phyloP scores from a whole-genome alignment of 2,888 invertebrate species.

The Phania funesta region DNA sequence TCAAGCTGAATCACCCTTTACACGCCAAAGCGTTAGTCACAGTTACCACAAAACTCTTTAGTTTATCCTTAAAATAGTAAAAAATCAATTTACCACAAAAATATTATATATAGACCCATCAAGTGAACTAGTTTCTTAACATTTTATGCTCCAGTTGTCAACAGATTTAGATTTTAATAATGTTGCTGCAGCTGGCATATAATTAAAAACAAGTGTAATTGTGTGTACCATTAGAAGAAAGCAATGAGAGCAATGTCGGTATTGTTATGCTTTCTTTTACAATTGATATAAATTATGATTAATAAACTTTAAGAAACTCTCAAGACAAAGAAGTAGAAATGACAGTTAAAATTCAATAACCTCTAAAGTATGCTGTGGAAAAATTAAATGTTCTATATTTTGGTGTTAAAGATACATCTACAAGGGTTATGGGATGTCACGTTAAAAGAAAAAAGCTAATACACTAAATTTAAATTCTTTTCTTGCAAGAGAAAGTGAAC shows the following conservation, averaged over 20 bases:
- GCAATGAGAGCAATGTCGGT: not conserved
- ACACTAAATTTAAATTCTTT: too few relatives aligned
- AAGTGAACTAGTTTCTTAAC: not conserved
- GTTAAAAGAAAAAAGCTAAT: too few relatives aligned
- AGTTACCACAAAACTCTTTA: too few relatives aligned
- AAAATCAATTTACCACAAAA: too few relatives aligned
- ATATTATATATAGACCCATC: not conserved
- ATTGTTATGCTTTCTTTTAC: not conserved
- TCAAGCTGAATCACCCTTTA: too few relatives aligned
- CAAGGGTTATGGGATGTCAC: too few relatives aligned
- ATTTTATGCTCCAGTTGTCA: slow-evolving; percentile 12
- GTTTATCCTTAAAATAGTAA: too few relatives aligned
- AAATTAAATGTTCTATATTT: too few relatives aligned
- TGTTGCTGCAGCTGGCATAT: not conserved
- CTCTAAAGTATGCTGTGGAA: too few relatives aligned
- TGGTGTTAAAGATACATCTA: too few relatives aligned
- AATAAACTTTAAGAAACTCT: not conserved
- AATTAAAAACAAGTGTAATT: not conserved
- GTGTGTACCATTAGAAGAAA: not conserved
- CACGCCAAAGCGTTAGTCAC: too few relatives aligned
- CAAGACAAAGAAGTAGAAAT: not conserved
- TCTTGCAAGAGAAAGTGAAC: too few relatives aligned
- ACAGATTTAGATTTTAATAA: not conserved
- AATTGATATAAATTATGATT: not conserved
- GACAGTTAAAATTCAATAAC: not conserved